Evolutionary conservation across 2,888 invertebrate genomes (phyloP).

Genomic region (Achlya flavicornis): DNA sequence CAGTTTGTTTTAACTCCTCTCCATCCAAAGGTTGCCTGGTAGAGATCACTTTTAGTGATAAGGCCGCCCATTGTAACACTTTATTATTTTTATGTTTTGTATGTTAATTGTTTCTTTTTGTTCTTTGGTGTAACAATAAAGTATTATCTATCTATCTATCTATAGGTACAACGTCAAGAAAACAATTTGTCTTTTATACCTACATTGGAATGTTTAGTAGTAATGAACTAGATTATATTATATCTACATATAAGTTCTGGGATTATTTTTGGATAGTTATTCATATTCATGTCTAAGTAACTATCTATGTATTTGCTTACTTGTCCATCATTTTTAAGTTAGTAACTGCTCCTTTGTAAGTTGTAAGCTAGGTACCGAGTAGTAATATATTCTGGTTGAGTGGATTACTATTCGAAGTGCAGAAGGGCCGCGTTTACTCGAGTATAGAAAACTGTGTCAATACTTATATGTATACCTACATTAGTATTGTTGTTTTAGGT

Average conservation of each 20-base stretch:
- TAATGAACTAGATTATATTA: background rate
- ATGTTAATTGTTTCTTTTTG: no score
- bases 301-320: no score
- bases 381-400: background rate
- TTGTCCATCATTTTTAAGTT: background rate
- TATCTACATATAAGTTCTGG: no score
- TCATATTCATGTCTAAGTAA: no score
- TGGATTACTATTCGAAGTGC: background rate
- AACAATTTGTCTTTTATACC: background rate
- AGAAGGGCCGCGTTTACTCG: background rate
- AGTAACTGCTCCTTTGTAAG: background rate
- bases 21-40: no score
- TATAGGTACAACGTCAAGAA: background rate
- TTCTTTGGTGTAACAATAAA: no score
- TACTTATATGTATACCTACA: constrained; percentile 16
- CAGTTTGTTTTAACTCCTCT: no score
- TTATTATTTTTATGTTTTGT: no score
- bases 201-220: constrained; percentile 2
- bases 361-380: background rate
- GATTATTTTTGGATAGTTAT: no score
- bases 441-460: constrained; percentile 12
- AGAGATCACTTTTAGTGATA: no score
- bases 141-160: no score
- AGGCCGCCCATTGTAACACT: no score
- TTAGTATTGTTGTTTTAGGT: constrained; percentile 51